Base-by-base conservation (phyloP, 2,888 invertebrate species). In the Eudiplozoon nipponicum region DNA sequence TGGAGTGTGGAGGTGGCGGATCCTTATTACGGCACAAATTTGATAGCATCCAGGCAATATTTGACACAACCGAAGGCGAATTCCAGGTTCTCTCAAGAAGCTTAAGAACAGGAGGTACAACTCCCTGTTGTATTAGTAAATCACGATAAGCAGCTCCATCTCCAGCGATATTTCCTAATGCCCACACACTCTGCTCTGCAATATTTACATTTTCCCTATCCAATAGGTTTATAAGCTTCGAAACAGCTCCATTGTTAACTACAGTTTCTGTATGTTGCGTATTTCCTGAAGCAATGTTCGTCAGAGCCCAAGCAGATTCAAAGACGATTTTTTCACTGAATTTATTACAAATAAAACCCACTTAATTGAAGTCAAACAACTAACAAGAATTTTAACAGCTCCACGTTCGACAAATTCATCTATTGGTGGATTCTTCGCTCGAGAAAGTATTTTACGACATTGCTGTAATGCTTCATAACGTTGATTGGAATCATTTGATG, bases 231-330 rank as follows among this genome's bases (percentile, higher is more conserved):
- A 80, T 68, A 38, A 94, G 67, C 43, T 70, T 70, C 0, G 74
- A 73, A 18, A 90, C 67, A 0, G 78, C 81, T n/a, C 75, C 74
- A 26, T 70, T 68, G 54, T 71, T 63, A 2, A 86, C 70, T 1
- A 86, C 80, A 15, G 71, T 70, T 48, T 70, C 66, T 0, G 90
- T 94, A 56, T 94, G 81, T 1, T 72, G 71, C 0, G 74, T 69
- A 0, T 75, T 75, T 5, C 90, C 90, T 0, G 84, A 84, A 0
- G 90, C 86, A 39, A 94, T 75, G 54, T 90, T 90, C 20, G 90
- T 94, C 40, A 94, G 61, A 0, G 81, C 81, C 90, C 90, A 94
- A 0, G 84, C 73, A 1, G 84, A 73, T 61, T 90, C 90, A 61
- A 90, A 90, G 56, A 86, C 58, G 3, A 62, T 48, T 26, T 57